These are phyloP conservation scores for Caenorhabditis sp. DNA, from an alignment of 2,888 invertebrate genomes.

Conservation along the genomic window DNA sequence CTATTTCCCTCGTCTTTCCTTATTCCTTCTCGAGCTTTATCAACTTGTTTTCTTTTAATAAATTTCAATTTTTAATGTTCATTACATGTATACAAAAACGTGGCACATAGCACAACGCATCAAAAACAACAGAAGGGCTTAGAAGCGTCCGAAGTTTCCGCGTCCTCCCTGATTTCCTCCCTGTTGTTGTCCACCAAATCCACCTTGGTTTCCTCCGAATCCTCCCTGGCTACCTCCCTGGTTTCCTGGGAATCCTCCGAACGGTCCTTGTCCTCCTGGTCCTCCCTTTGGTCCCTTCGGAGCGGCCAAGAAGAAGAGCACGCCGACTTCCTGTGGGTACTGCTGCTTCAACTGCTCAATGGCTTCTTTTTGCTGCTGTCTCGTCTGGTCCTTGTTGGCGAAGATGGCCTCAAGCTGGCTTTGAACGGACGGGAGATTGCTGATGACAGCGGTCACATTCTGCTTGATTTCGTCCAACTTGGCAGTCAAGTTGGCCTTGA, in stretches of 20 bases:
- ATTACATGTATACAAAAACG: constrained; percentile 41
- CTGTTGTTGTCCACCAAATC: constrained; percentile 1
- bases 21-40: background rate
- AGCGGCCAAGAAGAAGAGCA: constrained; percentile 38
- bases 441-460: constrained; percentile 44
- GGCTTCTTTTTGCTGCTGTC: constrained; percentile 23
- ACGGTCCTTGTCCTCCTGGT: too few species aligned
- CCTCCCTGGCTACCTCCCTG: background rate
- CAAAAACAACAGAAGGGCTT: background rate
- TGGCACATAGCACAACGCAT: background rate
- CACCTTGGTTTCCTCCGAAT: background rate
- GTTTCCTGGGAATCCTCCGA: constrained; percentile 28
- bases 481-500: constrained; percentile 32
- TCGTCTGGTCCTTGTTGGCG: constrained; percentile 55
- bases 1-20: background rate
- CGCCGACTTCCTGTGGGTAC: constrained; percentile 36
- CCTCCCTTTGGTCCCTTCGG: constrained; percentile 16
- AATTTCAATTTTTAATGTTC: constrained; percentile 30
- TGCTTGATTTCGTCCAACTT: constrained; percentile 32
- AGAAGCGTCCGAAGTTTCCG: constrained; percentile 44
- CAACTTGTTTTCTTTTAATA: background rate
- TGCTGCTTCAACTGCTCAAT: constrained; percentile 26
- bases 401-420: constrained; percentile 45
- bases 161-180: constrained; percentile 38
- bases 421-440: constrained; percentile 35